A percentile compares a stretch with the other conserved stretches of the same genome.
Conservation (phyloP, 2,888 invertebrate genomes). For the Polydesmus complanatus region DNA sequence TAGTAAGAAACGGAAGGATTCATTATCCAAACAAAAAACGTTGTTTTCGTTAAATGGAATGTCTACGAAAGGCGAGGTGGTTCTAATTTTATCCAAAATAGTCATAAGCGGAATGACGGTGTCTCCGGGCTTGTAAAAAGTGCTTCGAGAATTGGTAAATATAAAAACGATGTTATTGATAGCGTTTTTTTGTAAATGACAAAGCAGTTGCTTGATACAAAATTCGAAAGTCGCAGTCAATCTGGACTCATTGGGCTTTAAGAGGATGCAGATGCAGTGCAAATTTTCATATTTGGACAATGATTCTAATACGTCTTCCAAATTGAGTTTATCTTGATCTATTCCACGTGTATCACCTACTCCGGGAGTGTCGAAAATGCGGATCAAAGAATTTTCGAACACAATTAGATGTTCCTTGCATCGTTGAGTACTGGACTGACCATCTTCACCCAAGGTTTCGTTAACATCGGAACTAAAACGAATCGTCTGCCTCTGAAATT, state of each 20-base stretch:
- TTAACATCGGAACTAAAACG: no score
- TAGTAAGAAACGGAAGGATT: slow-evolving; percentile 20
- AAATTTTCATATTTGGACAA: slow-evolving; percentile 3
- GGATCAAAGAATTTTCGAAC: no score
- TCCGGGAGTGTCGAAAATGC: slow-evolving; percentile 24
- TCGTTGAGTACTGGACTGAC: no score
- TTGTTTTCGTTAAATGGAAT: slow-evolving; percentile 21
- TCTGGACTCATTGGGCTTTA: slow-evolving; percentile 21
- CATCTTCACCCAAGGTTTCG: no score
- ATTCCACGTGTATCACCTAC: slow-evolving; percentile 22
- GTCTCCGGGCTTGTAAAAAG: slow-evolving; percentile 17
- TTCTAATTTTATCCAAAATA: no score
- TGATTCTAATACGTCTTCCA: slow-evolving; percentile 12
- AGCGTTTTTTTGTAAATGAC: slow-evolving; percentile 21
- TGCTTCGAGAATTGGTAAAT: slow-evolving; percentile 23
- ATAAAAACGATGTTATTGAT: slow-evolving; percentile 22
- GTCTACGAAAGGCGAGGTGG: neutral
- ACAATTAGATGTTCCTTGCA: no score
- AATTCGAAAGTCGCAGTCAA: slow-evolving; percentile 20
- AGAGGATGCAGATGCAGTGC: slow-evolving; percentile 18
- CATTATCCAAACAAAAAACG: no score
- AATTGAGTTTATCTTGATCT: slow-evolving; percentile 22
- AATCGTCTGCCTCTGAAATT: no score
- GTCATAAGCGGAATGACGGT: no score
- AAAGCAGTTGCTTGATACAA: slow-evolving; percentile 23